phyloP scores from a whole-genome alignment of 2,888 invertebrate species.

The Temnothorax unifasciatus region DNA sequence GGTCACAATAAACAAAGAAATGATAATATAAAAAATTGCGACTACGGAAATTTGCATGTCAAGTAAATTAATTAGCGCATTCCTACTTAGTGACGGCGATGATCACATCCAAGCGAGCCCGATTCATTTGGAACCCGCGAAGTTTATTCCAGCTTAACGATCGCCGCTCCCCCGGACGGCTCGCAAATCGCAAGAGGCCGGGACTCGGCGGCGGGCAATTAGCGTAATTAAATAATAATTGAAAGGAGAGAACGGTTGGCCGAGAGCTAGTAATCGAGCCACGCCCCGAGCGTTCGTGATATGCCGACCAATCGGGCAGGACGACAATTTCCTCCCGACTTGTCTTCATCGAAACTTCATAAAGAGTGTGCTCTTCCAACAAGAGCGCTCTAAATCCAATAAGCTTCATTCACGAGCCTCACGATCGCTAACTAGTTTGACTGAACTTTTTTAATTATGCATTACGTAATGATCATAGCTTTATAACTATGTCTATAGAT shows the following conservation, averaged over 20 bases:
- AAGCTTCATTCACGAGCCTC: constrained; percentile 39
- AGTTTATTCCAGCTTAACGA: constrained; percentile 65
- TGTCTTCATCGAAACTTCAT: constrained; percentile 68
- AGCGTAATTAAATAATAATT: constrained; percentile 85
- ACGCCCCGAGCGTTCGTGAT: constrained; percentile 80
- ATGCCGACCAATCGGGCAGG: constrained; percentile 79
- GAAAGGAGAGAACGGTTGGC: constrained; percentile 81
- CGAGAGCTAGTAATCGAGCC: constrained; percentile 78
- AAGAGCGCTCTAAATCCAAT: constrained; percentile 38
- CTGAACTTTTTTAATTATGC: constrained; percentile 46
- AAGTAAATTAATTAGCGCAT: constrained; percentile 34
- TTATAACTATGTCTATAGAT: constrained; percentile 51
- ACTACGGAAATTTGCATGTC: not conserved
- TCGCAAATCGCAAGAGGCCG: constrained; percentile 59
- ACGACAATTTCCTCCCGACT: constrained; percentile 71
- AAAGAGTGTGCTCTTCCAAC: constrained; percentile 53
- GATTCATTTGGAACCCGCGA: constrained; percentile 59
- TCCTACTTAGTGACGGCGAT: not conserved
- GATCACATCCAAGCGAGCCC: constrained; percentile 53
- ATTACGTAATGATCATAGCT: constrained; percentile 48
- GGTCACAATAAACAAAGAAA: not conserved
- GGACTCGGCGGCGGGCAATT: constrained; percentile 78
- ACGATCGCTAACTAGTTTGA: constrained; percentile 41
- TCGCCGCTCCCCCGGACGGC: constrained; percentile 53
- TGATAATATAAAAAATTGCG: not conserved